A percentile compares a stretch with the other conserved stretches of the same genome.
Evolutionary conservation across 2,888 invertebrate genomes (phyloP).

Genomic region (Trypoxylon attenuatum): DNA sequence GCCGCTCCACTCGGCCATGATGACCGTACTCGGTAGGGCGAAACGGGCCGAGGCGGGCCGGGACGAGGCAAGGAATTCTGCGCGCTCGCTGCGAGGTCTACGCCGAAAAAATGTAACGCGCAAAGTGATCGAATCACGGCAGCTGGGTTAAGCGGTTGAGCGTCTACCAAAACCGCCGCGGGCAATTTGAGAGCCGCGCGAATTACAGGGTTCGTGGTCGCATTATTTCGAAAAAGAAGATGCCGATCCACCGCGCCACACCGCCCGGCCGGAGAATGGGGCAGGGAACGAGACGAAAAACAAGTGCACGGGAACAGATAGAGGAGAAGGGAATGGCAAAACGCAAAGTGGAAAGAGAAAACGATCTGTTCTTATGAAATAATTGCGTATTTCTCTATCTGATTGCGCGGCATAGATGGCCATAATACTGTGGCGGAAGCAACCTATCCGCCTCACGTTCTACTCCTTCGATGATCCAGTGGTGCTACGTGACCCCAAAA

Average conservation of each 20-base stretch:
- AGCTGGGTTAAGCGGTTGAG: conserved; percentile 53
- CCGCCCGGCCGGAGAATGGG: neutral
- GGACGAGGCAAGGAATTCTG: neutral
- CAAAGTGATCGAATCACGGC: conserved; percentile 59
- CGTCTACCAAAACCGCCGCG: conserved; percentile 43
- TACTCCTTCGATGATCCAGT: conserved; percentile 11
- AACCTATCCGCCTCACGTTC: conserved; percentile 32
- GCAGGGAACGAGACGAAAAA: conserved; percentile 16
- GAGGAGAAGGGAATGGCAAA: neutral
- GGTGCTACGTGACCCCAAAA: conserved; percentile 25
- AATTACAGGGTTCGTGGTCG: conserved; percentile 60
- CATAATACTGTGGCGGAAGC: conserved; percentile 22
- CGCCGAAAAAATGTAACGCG: conserved; percentile 20
- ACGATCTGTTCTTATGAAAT: conserved; percentile 42
- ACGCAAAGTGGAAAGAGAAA: too few relatives aligned
- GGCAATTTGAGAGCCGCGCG: conserved; percentile 60
- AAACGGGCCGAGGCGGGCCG: neutral
- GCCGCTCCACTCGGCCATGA: neutral
- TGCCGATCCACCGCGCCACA: conserved; percentile 3
- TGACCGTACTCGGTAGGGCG: neutral
- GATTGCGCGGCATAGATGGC: conserved; percentile 43
- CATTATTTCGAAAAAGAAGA: conserved; percentile 46
- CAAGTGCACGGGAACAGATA: neutral
- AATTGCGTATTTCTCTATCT: conserved; percentile 44
- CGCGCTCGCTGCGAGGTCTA: neutral